phyloP scores from a whole-genome alignment of 2,797 vertebrate species.

The Cossypha niveicapilla region DNA sequence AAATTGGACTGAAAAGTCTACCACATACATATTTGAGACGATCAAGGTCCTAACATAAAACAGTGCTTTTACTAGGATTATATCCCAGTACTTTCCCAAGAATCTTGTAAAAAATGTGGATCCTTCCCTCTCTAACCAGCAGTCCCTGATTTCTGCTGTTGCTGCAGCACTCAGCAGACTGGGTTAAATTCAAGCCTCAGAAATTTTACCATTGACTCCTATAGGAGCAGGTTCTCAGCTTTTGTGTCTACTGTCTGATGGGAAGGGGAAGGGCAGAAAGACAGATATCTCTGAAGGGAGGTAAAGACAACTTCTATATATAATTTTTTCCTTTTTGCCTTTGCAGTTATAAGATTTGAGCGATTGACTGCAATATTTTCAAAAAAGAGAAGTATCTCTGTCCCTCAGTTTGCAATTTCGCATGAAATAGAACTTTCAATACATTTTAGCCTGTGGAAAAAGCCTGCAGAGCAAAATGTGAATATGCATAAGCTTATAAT shows the following conservation, averaged over 20 bases:
- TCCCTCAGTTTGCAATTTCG: background rate
- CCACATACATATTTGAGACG: background rate
- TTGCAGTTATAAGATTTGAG: background rate
- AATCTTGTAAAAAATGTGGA: background rate
- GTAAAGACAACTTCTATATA: background rate
- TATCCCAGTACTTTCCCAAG: background rate
- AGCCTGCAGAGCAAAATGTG: background rate
- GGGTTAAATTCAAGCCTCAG: background rate
- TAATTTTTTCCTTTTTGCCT: background rate
- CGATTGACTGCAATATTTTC: background rate
- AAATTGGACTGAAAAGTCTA: background rate
- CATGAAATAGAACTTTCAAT: background rate
- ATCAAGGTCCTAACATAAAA: background rate
- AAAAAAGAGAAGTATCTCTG: background rate
- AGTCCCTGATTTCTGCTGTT: background rate
- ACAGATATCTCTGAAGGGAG: background rate
- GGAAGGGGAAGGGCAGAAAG: background rate
- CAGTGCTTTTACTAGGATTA: background rate
- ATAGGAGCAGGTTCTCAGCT: fast-evolving
- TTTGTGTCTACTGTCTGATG: background rate
- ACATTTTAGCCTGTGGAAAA: background rate
- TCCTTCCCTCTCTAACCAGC: background rate
- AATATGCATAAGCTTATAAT: background rate
- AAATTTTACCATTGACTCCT: background rate
- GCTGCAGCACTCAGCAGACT: background rate